Evolutionary conservation across 2,113 vertebrate genomes (phyloP).

Genomic region (Ceratotherium simum): DNA sequence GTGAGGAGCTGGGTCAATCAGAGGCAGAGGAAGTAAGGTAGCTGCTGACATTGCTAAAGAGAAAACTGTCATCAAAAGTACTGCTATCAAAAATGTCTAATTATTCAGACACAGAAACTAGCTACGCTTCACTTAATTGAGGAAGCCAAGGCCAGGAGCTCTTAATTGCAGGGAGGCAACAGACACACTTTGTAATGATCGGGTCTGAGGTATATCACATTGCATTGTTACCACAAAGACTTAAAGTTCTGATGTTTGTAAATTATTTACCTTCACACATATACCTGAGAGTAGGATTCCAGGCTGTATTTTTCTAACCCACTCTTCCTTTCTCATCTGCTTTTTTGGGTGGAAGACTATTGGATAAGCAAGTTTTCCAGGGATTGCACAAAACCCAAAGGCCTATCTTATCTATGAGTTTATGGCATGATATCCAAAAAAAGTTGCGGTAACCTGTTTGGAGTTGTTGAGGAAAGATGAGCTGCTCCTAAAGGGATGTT

Average conservation of each 20-base stretch:
- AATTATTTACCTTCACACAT: not conserved
- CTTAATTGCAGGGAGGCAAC: not conserved
- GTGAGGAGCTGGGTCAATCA: not conserved
- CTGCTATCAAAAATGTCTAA: not conserved
- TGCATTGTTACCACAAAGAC: not conserved
- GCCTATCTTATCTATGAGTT: not conserved
- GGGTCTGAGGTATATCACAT: not conserved
- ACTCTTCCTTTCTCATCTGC: not conserved
- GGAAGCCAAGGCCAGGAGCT: not conserved
- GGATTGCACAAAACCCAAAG: not conserved
- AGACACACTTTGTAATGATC: not conserved
- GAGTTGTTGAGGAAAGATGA: not conserved
- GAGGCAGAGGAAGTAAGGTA: not conserved
- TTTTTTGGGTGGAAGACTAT: not conserved
- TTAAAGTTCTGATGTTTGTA: not conserved
- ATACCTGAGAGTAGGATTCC: not conserved
- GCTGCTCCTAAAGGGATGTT: not conserved
- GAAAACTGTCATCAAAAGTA: not conserved
- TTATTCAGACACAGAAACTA: slow-evolving; percentile 4
- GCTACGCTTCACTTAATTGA: not conserved
- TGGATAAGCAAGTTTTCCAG: not conserved
- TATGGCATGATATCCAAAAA: not conserved
- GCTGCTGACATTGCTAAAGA: not conserved
- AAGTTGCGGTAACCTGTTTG: not conserved
- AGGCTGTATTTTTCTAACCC: not conserved